phyloP scores from a whole-genome alignment of 2,888 invertebrate genomes.

The Prosopocoilus inquinatus region DNA sequence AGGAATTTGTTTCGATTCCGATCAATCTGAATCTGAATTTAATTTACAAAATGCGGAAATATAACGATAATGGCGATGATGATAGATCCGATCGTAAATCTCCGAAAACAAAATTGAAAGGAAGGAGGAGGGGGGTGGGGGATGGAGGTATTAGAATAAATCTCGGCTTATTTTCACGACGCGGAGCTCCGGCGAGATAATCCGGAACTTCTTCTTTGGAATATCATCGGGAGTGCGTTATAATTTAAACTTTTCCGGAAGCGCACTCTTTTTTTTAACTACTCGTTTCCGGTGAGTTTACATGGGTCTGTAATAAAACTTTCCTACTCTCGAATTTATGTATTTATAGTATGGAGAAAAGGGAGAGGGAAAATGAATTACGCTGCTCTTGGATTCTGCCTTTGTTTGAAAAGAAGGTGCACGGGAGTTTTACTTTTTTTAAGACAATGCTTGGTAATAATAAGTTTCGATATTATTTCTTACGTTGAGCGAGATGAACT shows the following conservation, averaged over 20 bases:
- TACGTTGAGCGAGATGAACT: no score
- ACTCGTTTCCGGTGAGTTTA: background rate
- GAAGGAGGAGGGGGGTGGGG: no score
- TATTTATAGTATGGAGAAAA: no score
- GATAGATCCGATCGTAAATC: background rate
- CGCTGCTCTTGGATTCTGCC: no score
- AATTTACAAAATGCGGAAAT: no score
- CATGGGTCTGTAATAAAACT: background rate
- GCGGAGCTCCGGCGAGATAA: background rate
- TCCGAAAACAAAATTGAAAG: background rate
- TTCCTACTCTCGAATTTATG: background rate
- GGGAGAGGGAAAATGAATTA: no score
- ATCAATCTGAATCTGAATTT: no score
- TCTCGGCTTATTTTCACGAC: background rate
- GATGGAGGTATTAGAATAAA: background rate
- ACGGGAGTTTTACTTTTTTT: no score
- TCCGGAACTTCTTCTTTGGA: background rate
- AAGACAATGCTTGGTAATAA: no score
- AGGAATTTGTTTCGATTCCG: no score
- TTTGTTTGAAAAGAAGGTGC: no score
- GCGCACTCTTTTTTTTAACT: background rate
- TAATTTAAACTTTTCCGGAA: background rate
- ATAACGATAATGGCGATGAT: background rate
- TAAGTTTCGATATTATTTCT: no score
- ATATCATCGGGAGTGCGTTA: background rate